A percentile compares a stretch with the other conserved stretches of the same genome.
Conservation (phyloP, 2,113 vertebrate genomes). For the Solea senegalensis region DNA sequence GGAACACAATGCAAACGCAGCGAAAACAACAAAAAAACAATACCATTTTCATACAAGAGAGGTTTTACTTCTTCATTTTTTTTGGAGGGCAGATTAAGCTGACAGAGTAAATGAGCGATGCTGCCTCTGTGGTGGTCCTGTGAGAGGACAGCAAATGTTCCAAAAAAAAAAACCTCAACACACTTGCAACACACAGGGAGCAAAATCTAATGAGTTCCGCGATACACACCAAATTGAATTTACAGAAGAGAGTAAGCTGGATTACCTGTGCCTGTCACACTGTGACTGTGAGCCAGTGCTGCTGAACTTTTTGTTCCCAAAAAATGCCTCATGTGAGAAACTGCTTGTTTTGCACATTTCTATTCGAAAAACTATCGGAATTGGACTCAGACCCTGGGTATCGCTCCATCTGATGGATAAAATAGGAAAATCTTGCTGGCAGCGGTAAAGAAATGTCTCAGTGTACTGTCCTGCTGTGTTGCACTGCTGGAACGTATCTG, state of each 20-base stretch:
- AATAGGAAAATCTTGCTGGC: background rate
- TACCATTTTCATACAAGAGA: conserved; percentile 10
- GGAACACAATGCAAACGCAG: conserved; percentile 30
- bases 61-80: too few relatives aligned
- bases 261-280: conserved; percentile 41
- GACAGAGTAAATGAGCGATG: conserved; percentile 26
- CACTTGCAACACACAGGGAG: background rate
- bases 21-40: conserved; percentile 34
- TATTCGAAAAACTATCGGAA: background rate
- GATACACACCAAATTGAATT: conserved; percentile 21
- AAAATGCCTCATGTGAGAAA: conserved; percentile 32
- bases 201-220: background rate
- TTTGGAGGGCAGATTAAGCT: too few relatives aligned
- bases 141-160: background rate
- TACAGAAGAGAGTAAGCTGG: conserved; percentile 30
- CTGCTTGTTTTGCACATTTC: conserved; percentile 42
- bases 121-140: background rate
- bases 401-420: background rate
- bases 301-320: conserved; percentile 3
- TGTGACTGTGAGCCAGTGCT: background rate
- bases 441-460: background rate
- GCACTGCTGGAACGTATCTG: background rate
- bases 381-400: background rate
- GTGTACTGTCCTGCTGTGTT: background rate
- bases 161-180: conserved; percentile 15